Conservation (phyloP, 2,113 vertebrate genomes). For the Lagopus muta region DNA sequence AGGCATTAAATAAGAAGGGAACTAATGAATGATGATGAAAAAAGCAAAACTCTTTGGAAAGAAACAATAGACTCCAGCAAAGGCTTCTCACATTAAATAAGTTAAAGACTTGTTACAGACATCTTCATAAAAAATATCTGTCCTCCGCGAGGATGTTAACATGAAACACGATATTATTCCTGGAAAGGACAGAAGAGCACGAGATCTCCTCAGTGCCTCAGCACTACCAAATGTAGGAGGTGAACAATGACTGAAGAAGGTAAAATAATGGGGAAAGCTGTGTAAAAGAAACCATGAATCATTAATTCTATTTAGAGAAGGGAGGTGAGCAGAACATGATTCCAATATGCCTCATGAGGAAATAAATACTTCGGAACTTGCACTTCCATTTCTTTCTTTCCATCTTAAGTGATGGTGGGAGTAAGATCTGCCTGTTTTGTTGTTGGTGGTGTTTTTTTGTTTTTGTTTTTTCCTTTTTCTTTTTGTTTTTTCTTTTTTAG, state of each 20-base stretch:
- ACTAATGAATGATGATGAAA: constrained; percentile 19
- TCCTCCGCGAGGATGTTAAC: constrained; percentile 66
- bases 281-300: constrained; percentile 53
- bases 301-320: constrained; percentile 45
- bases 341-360: constrained; percentile 1
- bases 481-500: not conserved
- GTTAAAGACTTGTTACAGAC: constrained; percentile 61
- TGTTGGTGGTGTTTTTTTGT: not conserved
- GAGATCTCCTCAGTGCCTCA: constrained; percentile 71
- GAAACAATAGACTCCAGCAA: constrained; percentile 40
- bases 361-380: constrained; percentile 27
- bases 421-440: not conserved
- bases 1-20: constrained; percentile 19
- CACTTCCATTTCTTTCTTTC: constrained; percentile 37
- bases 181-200: constrained; percentile 72
- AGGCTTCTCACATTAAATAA: constrained; percentile 69
- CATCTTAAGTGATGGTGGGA: not conserved
- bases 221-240: constrained; percentile 65
- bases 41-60: constrained; percentile 62
- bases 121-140: constrained; percentile 57
- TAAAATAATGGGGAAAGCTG: constrained; percentile 43
- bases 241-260: constrained; percentile 56
- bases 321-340: not conserved
- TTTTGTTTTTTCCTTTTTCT: not conserved
- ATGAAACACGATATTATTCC: constrained; percentile 71